Conservation (phyloP, 2,888 invertebrate species). For the Phengaris arion region DNA sequence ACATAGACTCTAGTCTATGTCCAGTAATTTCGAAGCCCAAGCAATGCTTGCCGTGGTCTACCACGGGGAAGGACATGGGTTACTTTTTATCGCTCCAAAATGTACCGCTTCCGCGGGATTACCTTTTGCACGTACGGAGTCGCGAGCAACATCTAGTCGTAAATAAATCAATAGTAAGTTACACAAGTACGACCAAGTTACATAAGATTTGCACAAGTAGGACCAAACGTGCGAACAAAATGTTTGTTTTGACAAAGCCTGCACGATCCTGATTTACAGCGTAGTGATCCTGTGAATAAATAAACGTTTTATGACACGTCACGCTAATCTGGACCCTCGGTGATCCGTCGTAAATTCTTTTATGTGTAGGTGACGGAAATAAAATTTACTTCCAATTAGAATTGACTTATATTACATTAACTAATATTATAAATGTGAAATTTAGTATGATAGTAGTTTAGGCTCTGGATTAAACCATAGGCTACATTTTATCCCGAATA, state of each 20-base stretch:
- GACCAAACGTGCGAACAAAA: neutral
- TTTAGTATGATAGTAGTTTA: too few relatives aligned
- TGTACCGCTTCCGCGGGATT: neutral
- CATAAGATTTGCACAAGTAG: too few relatives aligned
- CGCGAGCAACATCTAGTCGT: neutral
- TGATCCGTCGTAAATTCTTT: slow-evolving; percentile 7
- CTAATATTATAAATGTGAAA: too few relatives aligned
- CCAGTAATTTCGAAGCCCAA: too few relatives aligned
- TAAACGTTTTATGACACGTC: slow-evolving; percentile 1
- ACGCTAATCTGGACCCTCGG: neutral
- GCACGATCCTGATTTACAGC: neutral
- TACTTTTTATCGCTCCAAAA: neutral
- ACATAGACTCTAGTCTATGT: too few relatives aligned
- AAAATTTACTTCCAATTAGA: neutral
- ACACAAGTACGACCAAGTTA: neutral
- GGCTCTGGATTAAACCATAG: too few relatives aligned
- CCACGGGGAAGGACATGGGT: too few relatives aligned
- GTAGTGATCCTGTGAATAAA: slow-evolving; percentile 6
- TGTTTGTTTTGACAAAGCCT: neutral
- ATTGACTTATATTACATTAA: neutral
- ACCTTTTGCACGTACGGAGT: neutral
- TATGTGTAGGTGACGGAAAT: neutral
- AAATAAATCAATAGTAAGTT: neutral
- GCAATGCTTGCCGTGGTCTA: too few relatives aligned
- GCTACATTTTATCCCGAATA: too few relatives aligned